Conservation (phyloP, 2,888 invertebrate species). For the Chrysomela aeneicollis region DNA sequence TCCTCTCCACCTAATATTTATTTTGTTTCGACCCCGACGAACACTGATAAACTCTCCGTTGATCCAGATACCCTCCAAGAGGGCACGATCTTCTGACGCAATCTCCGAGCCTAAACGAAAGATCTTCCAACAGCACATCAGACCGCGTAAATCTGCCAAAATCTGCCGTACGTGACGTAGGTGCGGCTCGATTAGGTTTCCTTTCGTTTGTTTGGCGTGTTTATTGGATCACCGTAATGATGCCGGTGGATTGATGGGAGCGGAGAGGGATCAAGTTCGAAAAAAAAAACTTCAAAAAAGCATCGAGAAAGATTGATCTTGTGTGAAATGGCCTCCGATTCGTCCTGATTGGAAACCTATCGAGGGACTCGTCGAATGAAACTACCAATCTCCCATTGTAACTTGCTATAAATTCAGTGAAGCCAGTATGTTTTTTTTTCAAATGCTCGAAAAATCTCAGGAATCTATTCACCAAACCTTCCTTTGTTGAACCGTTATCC, state of each 20-base stretch:
- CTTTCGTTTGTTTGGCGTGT: background rate
- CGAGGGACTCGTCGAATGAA: no score
- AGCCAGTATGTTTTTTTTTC: no score
- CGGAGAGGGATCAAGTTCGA: no score
- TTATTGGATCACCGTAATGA: background rate
- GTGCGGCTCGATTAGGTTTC: background rate
- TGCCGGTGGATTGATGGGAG: no score
- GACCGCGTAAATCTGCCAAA: background rate
- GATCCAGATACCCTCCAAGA: background rate
- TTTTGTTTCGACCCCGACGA: background rate
- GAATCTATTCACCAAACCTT: no score
- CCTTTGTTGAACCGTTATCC: no score
- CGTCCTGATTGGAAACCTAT: background rate
- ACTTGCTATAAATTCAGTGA: no score
- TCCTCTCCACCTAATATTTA: background rate
- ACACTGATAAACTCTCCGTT: background rate
- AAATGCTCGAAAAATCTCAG: no score
- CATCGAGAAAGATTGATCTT: no score
- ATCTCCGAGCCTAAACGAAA: background rate
- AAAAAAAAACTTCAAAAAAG: no score
- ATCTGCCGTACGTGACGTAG: conserved; percentile 3
- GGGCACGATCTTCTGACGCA: background rate
- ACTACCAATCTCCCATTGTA: no score
- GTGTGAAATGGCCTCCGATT: background rate
- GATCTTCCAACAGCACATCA: background rate